Evolutionary conservation across 1,140 invertebrate genomes (phyloP).

Genomic region (Drosophila leontia): DNA sequence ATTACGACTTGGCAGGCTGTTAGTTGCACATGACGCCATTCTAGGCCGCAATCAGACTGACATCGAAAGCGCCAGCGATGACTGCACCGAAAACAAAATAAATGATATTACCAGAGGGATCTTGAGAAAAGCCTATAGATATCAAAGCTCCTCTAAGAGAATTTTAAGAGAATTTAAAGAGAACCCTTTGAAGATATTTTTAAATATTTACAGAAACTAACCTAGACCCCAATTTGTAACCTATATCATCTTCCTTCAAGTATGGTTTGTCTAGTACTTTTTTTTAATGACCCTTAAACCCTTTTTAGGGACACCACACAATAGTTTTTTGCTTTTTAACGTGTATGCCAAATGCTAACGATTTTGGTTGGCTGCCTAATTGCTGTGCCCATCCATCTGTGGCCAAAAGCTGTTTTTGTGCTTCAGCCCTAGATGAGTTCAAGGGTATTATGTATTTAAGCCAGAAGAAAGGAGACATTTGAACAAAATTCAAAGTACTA

Average conservation of each 20-base stretch:
- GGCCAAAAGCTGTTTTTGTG: slow-evolving; percentile 13
- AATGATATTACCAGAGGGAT: neutral
- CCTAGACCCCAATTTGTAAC: too few species aligned
- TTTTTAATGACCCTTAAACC: neutral
- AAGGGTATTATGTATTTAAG: slow-evolving; percentile 2
- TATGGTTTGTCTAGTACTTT: neutral
- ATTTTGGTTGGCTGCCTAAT: slow-evolving; percentile 17
- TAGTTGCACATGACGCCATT: slow-evolving; percentile 54
- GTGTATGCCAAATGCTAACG: slow-evolving; percentile 18
- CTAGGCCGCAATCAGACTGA: slow-evolving; percentile 35
- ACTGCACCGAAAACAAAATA: slow-evolving; percentile 13
- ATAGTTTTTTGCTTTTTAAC: neutral
- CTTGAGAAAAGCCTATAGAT: too few species aligned
- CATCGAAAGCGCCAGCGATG: neutral
- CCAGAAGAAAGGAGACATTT: neutral
- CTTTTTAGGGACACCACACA: neutral
- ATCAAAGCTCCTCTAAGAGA: too few species aligned
- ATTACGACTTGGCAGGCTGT: slow-evolving; percentile 55
- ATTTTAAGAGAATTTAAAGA: too few species aligned
- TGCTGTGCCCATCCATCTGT: slow-evolving; percentile 15
- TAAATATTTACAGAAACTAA: neutral
- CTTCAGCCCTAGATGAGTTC: neutral
- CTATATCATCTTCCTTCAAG: neutral
- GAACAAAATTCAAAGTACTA: neutral
- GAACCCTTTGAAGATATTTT: too few species aligned